A percentile compares a stretch with the other conserved stretches of the same genome.
These are phyloP conservation scores for Ormyrus pomaceus DNA, from an alignment of 2,888 invertebrate genomes.

Conservation along the genomic window DNA sequence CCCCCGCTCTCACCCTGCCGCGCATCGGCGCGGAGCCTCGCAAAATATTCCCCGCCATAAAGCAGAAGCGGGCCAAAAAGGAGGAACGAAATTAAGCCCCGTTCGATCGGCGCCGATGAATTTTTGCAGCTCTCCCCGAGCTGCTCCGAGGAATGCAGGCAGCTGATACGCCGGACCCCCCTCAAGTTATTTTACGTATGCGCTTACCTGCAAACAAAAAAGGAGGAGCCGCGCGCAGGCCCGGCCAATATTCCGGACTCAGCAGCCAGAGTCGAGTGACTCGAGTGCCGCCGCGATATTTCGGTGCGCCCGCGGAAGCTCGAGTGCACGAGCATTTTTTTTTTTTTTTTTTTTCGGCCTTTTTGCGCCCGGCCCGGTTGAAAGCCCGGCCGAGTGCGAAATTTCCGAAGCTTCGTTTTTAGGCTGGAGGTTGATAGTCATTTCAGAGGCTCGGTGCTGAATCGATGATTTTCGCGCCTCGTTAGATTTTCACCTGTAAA, in stretches of 20 bases:
- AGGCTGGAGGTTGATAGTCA: no score
- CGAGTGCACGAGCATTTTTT: background rate
- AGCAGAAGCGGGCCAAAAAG: background rate
- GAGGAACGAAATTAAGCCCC: constrained; percentile 24
- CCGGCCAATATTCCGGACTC: constrained; percentile 35
- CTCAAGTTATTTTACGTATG: constrained; percentile 40
- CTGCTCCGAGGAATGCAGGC: background rate
- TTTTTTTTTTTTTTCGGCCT: background rate
- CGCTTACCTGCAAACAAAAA: constrained; percentile 24
- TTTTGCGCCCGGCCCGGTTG: background rate
- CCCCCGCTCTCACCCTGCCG: no score
- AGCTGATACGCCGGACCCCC: constrained; percentile 23
- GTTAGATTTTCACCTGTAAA: no score
- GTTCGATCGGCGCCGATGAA: constrained; percentile 39
- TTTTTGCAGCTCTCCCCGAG: background rate
- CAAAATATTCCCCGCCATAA: constrained; percentile 18
- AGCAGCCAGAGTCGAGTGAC: constrained; percentile 15
- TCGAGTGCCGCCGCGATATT: constrained; percentile 30
- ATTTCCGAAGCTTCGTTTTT: no score
- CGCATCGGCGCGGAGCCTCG: background rate
- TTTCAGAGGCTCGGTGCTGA: no score
- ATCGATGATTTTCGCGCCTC: no score
- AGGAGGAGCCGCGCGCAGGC: background rate
- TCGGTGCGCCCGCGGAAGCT: constrained; percentile 17
- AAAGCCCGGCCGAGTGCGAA: no score